Percentiles rank a stretch among this genome's conserved stretches.
Conservation (phyloP, 2,797 vertebrate species). For the Coracias cyanogaster region DNA sequence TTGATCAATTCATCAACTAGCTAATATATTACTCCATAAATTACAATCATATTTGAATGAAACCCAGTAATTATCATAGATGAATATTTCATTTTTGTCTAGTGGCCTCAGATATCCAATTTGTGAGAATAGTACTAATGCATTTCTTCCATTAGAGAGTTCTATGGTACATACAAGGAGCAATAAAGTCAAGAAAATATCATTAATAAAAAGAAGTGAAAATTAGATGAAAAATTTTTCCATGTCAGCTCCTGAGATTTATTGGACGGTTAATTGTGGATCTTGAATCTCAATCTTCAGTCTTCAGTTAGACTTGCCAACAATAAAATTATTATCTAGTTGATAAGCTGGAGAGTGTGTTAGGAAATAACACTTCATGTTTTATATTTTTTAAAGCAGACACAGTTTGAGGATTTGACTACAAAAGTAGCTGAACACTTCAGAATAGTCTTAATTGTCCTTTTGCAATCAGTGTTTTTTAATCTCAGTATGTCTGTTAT, state of each 20-base stretch:
- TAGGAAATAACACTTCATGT: neutral
- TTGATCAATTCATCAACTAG: conserved; percentile 20
- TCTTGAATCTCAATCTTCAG: neutral
- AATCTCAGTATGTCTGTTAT: neutral
- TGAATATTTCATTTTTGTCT: neutral
- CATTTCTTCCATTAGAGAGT: neutral
- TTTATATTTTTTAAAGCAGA: neutral
- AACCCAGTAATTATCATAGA: neutral
- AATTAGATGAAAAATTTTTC: neutral
- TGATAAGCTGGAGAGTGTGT: neutral
- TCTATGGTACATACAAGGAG: neutral
- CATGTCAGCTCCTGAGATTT: neutral
- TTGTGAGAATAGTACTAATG: neutral
- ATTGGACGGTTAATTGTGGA: neutral
- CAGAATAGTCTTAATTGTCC: neutral
- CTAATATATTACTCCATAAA: conserved; percentile 10
- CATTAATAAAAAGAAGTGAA: neutral
- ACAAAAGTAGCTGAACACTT: neutral
- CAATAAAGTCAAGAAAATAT: neutral
- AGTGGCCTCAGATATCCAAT: neutral
- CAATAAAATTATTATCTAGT: neutral
- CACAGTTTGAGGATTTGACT: neutral
- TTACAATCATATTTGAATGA: conserved; percentile 18
- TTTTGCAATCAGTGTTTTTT: neutral
- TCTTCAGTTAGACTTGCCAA: neutral